Percentiles rank a stretch among this genome's conserved stretches.
These are phyloP conservation scores for Anser brachyrhynchus DNA, from an alignment of 2,113 vertebrate genomes.

Conservation along the genomic window DNA sequence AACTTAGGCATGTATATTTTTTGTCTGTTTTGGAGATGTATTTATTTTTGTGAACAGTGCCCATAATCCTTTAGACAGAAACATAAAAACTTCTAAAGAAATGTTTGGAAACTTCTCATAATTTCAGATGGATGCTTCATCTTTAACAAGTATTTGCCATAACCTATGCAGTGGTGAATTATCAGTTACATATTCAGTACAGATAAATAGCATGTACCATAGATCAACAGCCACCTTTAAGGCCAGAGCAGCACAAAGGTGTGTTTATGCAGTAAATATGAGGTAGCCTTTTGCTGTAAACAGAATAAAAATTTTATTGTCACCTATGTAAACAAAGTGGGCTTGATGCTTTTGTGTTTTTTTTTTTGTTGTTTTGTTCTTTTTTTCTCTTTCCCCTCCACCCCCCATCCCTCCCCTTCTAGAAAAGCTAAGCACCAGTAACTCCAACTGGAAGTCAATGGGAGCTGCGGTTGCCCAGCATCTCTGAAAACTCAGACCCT, in stretches of 20 bases:
- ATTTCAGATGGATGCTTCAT: slow-evolving; percentile 65
- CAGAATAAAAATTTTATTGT: slow-evolving; percentile 79
- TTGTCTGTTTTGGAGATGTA: slow-evolving; percentile 18
- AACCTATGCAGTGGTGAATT: slow-evolving; percentile 57
- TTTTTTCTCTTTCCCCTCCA: background rate
- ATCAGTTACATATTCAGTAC: slow-evolving; percentile 38
- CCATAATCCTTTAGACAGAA: slow-evolving; percentile 56
- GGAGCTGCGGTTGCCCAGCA: slow-evolving; percentile 26
- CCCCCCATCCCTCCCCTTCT: slow-evolving; percentile 11
- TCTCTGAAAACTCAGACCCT: slow-evolving; percentile 59
- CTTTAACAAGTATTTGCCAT: slow-evolving; percentile 60
- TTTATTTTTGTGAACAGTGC: slow-evolving; percentile 45
- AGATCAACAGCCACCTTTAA: slow-evolving; percentile 75
- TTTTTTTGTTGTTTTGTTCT: background rate
- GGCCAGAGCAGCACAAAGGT: slow-evolving; percentile 81
- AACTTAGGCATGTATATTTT: slow-evolving; percentile 9
- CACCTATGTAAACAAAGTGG: slow-evolving; percentile 77
- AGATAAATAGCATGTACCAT: slow-evolving; percentile 79
- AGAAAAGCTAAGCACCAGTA: slow-evolving; percentile 27
- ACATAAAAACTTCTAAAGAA: slow-evolving; percentile 58
- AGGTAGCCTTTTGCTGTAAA: slow-evolving; percentile 99
- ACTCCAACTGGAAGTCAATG: background rate
- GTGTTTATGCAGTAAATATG: slow-evolving; percentile 84
- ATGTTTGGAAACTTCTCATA: slow-evolving; percentile 54
- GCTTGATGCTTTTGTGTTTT: slow-evolving; percentile 48